Evolutionary conservation across 2,797 vertebrate species (phyloP).

Genomic region (Hyperoplus immaculatus): DNA sequence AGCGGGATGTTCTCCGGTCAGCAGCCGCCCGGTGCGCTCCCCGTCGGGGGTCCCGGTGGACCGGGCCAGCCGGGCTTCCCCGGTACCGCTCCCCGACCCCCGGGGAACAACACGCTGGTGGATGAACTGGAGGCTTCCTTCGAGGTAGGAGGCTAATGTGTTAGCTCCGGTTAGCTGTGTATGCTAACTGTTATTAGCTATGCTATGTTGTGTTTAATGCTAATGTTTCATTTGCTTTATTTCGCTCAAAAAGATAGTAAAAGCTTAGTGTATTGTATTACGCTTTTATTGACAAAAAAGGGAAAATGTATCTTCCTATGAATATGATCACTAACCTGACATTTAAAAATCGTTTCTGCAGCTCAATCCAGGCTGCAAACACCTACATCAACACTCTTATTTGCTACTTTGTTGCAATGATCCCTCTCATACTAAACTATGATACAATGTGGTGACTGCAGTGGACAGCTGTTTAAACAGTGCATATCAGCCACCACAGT

Average conservation of each 20-base stretch:
- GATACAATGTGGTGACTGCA: too few species aligned
- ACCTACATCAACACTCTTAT: too few species aligned
- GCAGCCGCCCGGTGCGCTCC: conserved; percentile 80
- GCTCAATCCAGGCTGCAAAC: too few species aligned
- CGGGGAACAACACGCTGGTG: conserved; percentile 88
- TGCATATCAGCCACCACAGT: too few species aligned
- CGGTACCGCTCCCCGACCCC: conserved; percentile 80
- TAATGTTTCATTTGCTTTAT: background rate
- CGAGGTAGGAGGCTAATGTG: conserved; percentile 83
- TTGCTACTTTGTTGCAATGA: too few species aligned
- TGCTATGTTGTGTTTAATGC: background rate
- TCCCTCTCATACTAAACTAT: too few species aligned
- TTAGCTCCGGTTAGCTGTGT: conserved; percentile 33
- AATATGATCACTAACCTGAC: too few species aligned
- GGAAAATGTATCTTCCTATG: too few species aligned
- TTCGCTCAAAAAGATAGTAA: too few species aligned
- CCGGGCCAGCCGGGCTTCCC: conserved; percentile 87
- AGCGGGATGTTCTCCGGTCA: conserved; percentile 91
- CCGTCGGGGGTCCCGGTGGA: conserved; percentile 82
- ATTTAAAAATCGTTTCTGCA: too few species aligned
- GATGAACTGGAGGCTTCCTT: conserved; percentile 97
- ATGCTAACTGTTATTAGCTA: conserved; percentile 52
- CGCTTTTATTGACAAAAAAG: background rate
- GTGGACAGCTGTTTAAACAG: too few species aligned
- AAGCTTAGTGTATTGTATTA: rapidly evolving